A percentile compares a stretch with the other conserved stretches of the same genome.
Evolutionary conservation across 2,888 invertebrate species (phyloP).

Genomic region (Drosophila crucigera): DNA sequence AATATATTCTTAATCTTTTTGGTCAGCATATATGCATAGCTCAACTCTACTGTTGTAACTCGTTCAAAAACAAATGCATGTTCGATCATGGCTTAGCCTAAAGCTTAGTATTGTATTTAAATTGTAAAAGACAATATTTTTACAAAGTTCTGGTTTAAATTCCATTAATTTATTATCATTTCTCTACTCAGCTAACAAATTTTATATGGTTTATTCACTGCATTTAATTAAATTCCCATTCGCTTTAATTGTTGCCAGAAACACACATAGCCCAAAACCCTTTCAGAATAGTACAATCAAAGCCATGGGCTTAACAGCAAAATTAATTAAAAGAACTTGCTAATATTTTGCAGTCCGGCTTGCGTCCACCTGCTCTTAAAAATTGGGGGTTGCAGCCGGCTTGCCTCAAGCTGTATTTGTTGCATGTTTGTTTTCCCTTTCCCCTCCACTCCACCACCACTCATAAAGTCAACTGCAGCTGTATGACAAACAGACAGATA

Average conservation of each 20-base stretch:
- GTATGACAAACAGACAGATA: constrained; percentile 57
- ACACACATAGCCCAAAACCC: neutral
- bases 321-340: constrained; percentile 65
- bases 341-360: constrained; percentile 40
- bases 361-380: neutral
- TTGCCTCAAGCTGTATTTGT: constrained; percentile 56
- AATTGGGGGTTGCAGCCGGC: constrained; percentile 14
- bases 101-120: neutral
- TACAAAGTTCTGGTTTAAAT: neutral
- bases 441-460: constrained; percentile 4
- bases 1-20: neutral
- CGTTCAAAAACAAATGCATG: neutral
- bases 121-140: neutral
- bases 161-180: neutral
- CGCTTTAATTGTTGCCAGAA: constrained; percentile 17
- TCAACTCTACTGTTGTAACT: neutral
- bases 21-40: neutral
- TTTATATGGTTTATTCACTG: neutral
- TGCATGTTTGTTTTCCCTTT: constrained; percentile 30
- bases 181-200: neutral
- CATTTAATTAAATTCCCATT: constrained; percentile 4
- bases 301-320: constrained; percentile 41
- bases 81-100: neutral
- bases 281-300: constrained; percentile 27
- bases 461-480: constrained; percentile 65